phyloP scores from a whole-genome alignment of 2,888 invertebrate genomes.

The Orchestes rusci region DNA sequence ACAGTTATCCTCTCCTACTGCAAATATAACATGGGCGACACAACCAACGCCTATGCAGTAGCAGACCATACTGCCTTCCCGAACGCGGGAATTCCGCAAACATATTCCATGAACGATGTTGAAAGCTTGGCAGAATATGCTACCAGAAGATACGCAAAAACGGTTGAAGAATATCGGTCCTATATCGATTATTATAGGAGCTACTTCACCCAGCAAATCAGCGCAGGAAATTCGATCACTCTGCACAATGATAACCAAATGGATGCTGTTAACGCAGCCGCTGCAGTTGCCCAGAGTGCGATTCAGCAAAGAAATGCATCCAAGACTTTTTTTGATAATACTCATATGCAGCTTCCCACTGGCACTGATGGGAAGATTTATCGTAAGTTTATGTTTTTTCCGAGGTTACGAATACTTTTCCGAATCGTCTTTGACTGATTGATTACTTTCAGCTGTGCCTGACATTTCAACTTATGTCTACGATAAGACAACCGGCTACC shows the following conservation, averaged over 20 bases:
- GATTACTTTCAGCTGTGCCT: conserved; percentile 56
- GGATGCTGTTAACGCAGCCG: conserved; percentile 74
- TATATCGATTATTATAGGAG: conserved; percentile 66
- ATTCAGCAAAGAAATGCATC: conserved; percentile 58
- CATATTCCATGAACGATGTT: conserved; percentile 59
- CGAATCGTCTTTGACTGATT: too few species aligned
- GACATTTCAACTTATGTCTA: conserved; percentile 89
- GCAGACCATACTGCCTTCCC: conserved; percentile 43
- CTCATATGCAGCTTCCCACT: conserved; percentile 48
- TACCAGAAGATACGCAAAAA: conserved; percentile 66
- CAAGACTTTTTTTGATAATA: conserved; percentile 43
- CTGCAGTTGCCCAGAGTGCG: conserved; percentile 84
- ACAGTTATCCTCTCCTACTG: conserved; percentile 53
- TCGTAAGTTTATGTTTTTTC: conserved; percentile 41
- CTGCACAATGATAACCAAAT: conserved; percentile 53
- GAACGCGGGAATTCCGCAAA: conserved; percentile 42
- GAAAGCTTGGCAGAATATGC: conserved; percentile 69
- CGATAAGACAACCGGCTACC: conserved; percentile 92
- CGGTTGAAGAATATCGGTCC: conserved; percentile 60
- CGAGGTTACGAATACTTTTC: background rate
- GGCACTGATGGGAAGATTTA: conserved; percentile 62
- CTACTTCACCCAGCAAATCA: conserved; percentile 61
- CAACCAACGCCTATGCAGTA: conserved; percentile 42
- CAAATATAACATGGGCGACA: conserved; percentile 48
- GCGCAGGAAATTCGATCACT: conserved; percentile 49